Conservation (phyloP, 2,888 invertebrate genomes). For the Strigamia transsilvanica region DNA sequence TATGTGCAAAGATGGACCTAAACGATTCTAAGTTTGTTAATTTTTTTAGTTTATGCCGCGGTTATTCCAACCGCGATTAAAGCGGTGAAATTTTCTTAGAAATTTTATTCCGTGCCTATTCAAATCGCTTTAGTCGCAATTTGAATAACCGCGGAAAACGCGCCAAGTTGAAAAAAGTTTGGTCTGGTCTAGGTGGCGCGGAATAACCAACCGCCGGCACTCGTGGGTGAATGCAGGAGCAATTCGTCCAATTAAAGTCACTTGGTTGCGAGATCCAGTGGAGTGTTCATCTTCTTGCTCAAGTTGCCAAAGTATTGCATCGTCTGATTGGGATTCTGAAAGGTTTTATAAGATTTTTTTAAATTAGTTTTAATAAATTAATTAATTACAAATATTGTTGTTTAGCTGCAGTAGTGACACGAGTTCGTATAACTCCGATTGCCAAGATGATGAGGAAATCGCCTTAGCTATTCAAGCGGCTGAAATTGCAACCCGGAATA, state of each 20-base stretch:
- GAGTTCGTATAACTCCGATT: constrained; percentile 78
- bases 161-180: too few species aligned
- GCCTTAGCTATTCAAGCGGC: constrained; percentile 85
- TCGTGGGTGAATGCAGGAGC: not conserved
- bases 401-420: constrained; percentile 67
- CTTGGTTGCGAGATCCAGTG: not conserved
- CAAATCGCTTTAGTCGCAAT: too few species aligned
- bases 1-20: too few species aligned
- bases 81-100: too few species aligned
- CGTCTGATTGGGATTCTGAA: constrained; percentile 57
- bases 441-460: constrained; percentile 86
- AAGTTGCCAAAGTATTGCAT: constrained; percentile 57
- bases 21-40: too few species aligned
- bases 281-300: constrained; percentile 56
- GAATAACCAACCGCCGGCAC: too few species aligned
- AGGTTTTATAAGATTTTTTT: constrained; percentile 54
- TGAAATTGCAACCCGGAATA: constrained; percentile 79
- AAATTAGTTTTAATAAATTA: not conserved
- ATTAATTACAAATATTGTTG: too few species aligned
- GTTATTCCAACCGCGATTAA: too few species aligned
- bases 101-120: too few species aligned
- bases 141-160: too few species aligned
- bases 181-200: too few species aligned
- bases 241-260: not conserved
- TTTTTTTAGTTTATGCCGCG: too few species aligned